Percentiles rank a stretch among this genome's conserved stretches.
Conservation (phyloP, 2,888 invertebrate genomes). For the Drosophila paracracens region DNA sequence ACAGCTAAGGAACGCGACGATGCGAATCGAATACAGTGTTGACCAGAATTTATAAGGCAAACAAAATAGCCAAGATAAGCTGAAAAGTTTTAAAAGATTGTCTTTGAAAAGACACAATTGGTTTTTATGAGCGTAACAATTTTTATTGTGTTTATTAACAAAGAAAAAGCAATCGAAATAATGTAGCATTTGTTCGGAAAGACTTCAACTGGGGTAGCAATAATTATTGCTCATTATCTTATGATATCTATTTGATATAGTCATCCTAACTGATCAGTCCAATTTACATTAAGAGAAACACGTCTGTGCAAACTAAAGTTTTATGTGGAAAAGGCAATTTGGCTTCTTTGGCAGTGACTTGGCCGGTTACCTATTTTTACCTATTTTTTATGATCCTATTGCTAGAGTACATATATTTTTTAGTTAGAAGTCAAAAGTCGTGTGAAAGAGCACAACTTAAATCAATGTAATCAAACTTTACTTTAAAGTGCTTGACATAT, state of each 20-base stretch:
- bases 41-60: constrained; percentile 5
- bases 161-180: neutral
- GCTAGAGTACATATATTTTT: neutral
- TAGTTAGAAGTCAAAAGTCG: neutral
- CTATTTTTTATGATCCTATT: neutral
- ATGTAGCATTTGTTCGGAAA: neutral
- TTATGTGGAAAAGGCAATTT: neutral
- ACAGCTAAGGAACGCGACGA: constrained; percentile 57
- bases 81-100: neutral
- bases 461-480: neutral
- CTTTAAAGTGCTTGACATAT: neutral
- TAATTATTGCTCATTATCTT: neutral
- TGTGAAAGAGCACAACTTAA: neutral
- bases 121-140: neutral
- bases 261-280: neutral
- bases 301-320: neutral
- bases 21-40: constrained; percentile 12
- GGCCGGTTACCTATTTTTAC: neutral
- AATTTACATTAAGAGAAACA: neutral
- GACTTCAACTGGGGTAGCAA: neutral
- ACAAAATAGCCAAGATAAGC: constrained; percentile 1
- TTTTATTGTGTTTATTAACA: neutral
- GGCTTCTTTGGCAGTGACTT: neutral
- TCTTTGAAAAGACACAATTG: neutral
- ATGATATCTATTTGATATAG: neutral